A percentile compares a stretch with the other conserved stretches of the same genome.
phyloP scores from a whole-genome alignment of 2,888 invertebrate genomes.

The Macropis europaea region DNA sequence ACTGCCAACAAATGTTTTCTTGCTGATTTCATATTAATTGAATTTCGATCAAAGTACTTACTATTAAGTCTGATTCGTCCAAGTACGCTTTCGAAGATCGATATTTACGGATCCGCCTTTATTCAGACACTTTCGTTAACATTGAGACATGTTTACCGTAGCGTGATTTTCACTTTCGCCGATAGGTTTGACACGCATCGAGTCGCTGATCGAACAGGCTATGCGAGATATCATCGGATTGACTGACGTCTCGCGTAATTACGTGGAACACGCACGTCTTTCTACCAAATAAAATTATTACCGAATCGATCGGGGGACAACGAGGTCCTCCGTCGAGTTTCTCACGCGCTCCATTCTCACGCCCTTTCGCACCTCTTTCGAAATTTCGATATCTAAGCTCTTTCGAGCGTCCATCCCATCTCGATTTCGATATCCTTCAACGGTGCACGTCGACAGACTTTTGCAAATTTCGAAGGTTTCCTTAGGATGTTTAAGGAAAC shows the following conservation, averaged over 20 bases:
- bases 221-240: conserved; percentile 57
- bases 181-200: conserved; percentile 5
- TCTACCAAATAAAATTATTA: conserved; percentile 50
- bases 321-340: conserved; percentile 10
- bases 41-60: too few relatives aligned
- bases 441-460: too few relatives aligned
- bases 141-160: conserved; percentile 6
- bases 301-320: conserved; percentile 19
- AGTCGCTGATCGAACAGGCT: conserved; percentile 34
- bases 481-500: too few relatives aligned
- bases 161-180: conserved; percentile 29
- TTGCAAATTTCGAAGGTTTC: too few relatives aligned
- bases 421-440: neutral
- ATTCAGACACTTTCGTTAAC: conserved; percentile 4
- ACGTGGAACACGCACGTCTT: conserved; percentile 50
- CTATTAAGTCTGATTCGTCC: too few relatives aligned
- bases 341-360: conserved; percentile 54
- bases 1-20: too few relatives aligned
- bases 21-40: too few relatives aligned
- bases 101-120: neutral
- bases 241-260: conserved; percentile 60
- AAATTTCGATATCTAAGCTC: conserved; percentile 7
- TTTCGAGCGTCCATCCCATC: too few relatives aligned
- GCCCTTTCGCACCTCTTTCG: conserved; percentile 36
- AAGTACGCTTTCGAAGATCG: too few relatives aligned